These are phyloP conservation scores for Siderastrea siderea DNA, from an alignment of 92 coral and sea anemone genomes.

Conservation along the genomic window DNA sequence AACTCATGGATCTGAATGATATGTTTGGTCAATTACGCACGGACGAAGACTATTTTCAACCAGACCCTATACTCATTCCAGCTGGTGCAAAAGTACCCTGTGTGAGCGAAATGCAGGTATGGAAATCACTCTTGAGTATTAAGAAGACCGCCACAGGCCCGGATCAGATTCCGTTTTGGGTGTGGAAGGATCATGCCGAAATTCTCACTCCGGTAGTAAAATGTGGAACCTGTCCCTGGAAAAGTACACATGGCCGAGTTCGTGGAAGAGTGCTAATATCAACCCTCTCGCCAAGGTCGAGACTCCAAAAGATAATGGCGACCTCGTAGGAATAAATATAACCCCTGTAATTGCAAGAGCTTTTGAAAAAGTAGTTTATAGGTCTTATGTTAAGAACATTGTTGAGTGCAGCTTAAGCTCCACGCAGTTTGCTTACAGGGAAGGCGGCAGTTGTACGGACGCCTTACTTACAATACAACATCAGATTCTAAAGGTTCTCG, in stretches of 20 bases:
- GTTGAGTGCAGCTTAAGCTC: neutral
- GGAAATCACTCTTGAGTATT: neutral
- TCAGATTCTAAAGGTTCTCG: conserved; percentile 32
- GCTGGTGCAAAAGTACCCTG: neutral
- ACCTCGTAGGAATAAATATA: conserved; percentile 1
- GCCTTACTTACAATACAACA: conserved; percentile 68
- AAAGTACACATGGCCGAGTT: neutral
- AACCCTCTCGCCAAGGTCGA: conserved; percentile 3
- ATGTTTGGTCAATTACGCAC: neutral
- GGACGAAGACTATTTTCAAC: conserved; percentile 13
- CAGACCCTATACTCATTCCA: neutral
- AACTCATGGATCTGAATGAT: conserved; percentile 3
- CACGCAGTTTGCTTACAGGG: neutral
- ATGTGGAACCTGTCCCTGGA: conserved; percentile 34
- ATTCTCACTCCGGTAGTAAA: conserved; percentile 17
- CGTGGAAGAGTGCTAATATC: conserved; percentile 1
- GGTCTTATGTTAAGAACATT: neutral
- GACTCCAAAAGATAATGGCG: neutral
- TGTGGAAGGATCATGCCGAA: conserved; percentile 41
- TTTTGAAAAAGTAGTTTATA: conserved; percentile 1
- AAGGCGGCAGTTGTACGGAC: conserved; percentile 46
- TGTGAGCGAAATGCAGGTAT: neutral
- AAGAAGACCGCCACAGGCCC: neutral
- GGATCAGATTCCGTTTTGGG: conserved; percentile 7
- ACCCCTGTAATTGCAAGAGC: conserved; percentile 17